Conservation (phyloP, 2,888 invertebrate genomes). For the Hipparchia semele region DNA sequence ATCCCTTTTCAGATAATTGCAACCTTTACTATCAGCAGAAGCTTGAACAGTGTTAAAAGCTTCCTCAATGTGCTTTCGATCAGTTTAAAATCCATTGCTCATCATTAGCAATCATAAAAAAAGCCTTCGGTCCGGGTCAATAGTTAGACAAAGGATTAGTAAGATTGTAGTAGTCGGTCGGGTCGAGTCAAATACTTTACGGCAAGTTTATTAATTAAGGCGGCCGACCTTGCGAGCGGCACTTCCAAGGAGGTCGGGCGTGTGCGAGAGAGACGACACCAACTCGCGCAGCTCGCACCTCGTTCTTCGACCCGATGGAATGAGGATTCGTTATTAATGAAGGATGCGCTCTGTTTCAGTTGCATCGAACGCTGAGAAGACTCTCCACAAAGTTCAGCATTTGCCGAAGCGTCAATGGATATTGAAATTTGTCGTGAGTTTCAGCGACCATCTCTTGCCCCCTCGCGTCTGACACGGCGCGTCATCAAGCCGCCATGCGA, state of each 20-base stretch:
- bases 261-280: conserved; percentile 60
- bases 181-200: conserved; percentile 82
- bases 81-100: conserved; percentile 26
- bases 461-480: conserved; percentile 42
- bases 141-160: conserved; percentile 80
- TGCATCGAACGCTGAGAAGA: conserved; percentile 25
- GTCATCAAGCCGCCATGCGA: conserved; percentile 62
- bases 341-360: conserved; percentile 18
- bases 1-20: no score
- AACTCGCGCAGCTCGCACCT: conserved; percentile 37
- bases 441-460: conserved; percentile 16
- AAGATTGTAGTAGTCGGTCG: conserved; percentile 74
- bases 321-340: conserved; percentile 27
- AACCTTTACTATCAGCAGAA: neutral
- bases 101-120: conserved; percentile 53
- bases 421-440: conserved; percentile 7
- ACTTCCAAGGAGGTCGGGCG: conserved; percentile 80
- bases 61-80: conserved; percentile 8
- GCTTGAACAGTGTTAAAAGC: neutral
- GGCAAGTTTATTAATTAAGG: conserved; percentile 83
- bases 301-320: conserved; percentile 25
- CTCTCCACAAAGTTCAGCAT: no score
- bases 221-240: conserved; percentile 81
- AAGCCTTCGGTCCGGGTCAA: conserved; percentile 70
- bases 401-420: conserved; percentile 13